Evolutionary conservation across 1,140 invertebrate genomes (phyloP), one percentile per base, ranked within the genome.

Genomic region (Triops cancriformis): DNA sequence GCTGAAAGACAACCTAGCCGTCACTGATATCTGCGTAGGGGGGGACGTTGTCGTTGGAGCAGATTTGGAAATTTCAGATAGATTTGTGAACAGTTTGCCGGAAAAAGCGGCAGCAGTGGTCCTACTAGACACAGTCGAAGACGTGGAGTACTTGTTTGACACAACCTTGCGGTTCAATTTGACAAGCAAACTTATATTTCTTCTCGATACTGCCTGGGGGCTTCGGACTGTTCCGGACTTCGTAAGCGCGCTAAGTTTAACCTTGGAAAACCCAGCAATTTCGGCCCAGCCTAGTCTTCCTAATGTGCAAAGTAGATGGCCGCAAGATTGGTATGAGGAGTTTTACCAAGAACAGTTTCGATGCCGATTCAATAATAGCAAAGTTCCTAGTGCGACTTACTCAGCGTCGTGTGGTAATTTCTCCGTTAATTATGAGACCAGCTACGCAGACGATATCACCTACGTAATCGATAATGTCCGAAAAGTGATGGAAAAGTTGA

Each of bases 321-420:
- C 86, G 0, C 80, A 82, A 74, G 78, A 81, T 1, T 87, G 86
- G 86, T 87, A 87, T 77, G 82, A 85, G 73, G 86, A 87, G 73
- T 86, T 83, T 79, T 87, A 83, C 81, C 83, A 86, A 73, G 76
- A 83, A n/a, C 77, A 83, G 3, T 85, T 84, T 76, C 77, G 84
- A 37, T 87, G 86, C 80, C 76, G 79, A n/a, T 23, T 81, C 75
- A 79, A 75, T n/a, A 77, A 76, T 72, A 79, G 72, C 79, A 83
- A 74, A 84, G 84, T 80, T 76, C 80, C 28, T 81, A 80, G 75
- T 72, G 82, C 72, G 82, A 85, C 75, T 80, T 74, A 73, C 37
- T 26, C 72, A 14, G 43, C 41, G 42, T 12, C 26, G 26, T 78
- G 77, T 42, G 76, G 75, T 2, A 79, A 73, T 73, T 72, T 83